Evolutionary conservation across 1,140 invertebrate species (phyloP).

Genomic region (Luehdorfia chinensis): DNA sequence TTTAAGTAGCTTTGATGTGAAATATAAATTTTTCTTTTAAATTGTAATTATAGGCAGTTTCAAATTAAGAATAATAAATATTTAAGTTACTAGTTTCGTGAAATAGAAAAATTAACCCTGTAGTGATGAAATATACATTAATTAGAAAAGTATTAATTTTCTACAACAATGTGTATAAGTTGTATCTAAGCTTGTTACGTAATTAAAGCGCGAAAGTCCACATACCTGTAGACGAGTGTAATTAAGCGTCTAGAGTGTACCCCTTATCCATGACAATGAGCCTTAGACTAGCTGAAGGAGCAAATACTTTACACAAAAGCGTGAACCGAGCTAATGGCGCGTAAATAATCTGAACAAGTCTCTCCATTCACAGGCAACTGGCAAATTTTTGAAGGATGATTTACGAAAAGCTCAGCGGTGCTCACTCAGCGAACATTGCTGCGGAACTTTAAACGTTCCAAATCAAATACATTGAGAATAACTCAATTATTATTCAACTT

Average conservation of each 20-base stretch:
- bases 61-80: too few relatives aligned
- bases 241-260: too few relatives aligned
- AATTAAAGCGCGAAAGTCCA: too few relatives aligned
- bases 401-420: constrained; percentile 20
- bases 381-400: constrained; percentile 39
- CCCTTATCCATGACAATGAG: constrained; percentile 35
- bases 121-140: too few relatives aligned
- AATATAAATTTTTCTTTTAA: too few relatives aligned
- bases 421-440: background rate
- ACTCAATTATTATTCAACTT: constrained; percentile 23
- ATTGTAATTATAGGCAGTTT: too few relatives aligned
- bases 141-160: too few relatives aligned
- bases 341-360: constrained; percentile 44
- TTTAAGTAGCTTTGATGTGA: constrained; percentile 3
- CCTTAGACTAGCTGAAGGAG: constrained; percentile 17
- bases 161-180: too few relatives aligned
- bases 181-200: too few relatives aligned
- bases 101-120: too few relatives aligned
- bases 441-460: background rate
- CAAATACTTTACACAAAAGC: constrained; percentile 31
- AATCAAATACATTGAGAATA: constrained; percentile 21
- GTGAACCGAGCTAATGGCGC: constrained; percentile 43
- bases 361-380: constrained; percentile 34
- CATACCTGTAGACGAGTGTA: too few relatives aligned
- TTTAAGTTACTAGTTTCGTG: too few relatives aligned